Base-by-base conservation (phyloP, 2,113 vertebrate genomes). In the Corvus cornix region DNA sequence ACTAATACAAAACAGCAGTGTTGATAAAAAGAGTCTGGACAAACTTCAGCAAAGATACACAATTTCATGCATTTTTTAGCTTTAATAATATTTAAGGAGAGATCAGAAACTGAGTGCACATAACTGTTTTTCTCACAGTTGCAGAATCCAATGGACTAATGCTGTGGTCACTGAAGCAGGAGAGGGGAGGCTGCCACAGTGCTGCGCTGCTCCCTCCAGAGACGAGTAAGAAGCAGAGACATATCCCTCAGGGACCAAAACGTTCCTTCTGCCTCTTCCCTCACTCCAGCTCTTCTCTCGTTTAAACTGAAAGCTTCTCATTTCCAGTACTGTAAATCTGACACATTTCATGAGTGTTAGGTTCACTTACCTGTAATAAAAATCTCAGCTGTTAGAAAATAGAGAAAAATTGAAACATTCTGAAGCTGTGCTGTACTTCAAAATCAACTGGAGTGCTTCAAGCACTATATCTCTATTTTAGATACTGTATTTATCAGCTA, bases 111-210 rank as follows among this genome's bases (percentile, higher is more conserved):
- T 15, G 16, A 60, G 7, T 33, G 11, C 13, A 49, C 3, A 3
- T 20, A 28, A 24, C 3, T 1, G 0, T 39, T 91, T 4, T 73
- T 81, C 44, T 72, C 44, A 46, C 1, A 56, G 11, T 3, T 55
- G 7, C 11, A 56, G 78, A 95, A 37, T 46, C 6, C 17, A 58
- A 4, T 75, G 24, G 16, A 72, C 23, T 16, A 60, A 8, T 5
- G 1, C 3, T 23, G 4, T 11, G 13, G 28, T 48, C 49, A 37
- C 9, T 41, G 60, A 78, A 79, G 6, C 9, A n/a, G 27, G 2
- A 7, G 4, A 35, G n/a, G 7, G 7, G 19, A 55, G 2, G 7
- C 6, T n/a, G 21, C 20, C 20, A 7, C 10, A 16, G 9, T 1
- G 7, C 6, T 83, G 75, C 69, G 58, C 12, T 46, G 1, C 6